A percentile compares a stretch with the other conserved stretches of the same genome.
Conservation (phyloP, 2,113 vertebrate species). For the Origma solitaria region DNA sequence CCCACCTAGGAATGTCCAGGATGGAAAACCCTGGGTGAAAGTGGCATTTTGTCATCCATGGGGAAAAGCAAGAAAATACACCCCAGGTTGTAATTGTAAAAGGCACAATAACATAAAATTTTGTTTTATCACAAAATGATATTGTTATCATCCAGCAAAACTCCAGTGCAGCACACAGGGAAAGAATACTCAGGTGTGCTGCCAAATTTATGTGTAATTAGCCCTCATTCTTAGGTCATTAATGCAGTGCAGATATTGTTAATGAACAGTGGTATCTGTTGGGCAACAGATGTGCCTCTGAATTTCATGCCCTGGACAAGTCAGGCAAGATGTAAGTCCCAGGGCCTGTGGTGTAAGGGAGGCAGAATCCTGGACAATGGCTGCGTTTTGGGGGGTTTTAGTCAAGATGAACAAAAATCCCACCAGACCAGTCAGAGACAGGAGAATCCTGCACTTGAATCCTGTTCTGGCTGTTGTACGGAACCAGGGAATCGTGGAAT, state of each 20-base stretch:
- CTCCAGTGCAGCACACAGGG: background rate
- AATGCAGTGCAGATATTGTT: background rate
- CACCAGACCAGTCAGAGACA: background rate
- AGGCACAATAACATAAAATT: background rate
- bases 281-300: background rate
- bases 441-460: background rate
- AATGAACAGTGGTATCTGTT: background rate
- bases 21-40: background rate
- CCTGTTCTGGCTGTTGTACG: background rate
- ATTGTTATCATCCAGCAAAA: background rate
- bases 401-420: background rate
- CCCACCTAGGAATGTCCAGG: background rate
- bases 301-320: background rate
- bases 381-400: background rate
- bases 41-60: background rate
- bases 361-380: rapidly evolving
- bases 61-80: background rate
- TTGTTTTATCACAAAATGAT: background rate
- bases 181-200: background rate
- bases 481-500: background rate
- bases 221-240: background rate
- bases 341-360: background rate
- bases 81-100: background rate
- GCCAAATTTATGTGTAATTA: background rate
- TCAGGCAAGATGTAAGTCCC: background rate